Conservation (phyloP, 2,797 vertebrate species). For the Falco rusticolus region DNA sequence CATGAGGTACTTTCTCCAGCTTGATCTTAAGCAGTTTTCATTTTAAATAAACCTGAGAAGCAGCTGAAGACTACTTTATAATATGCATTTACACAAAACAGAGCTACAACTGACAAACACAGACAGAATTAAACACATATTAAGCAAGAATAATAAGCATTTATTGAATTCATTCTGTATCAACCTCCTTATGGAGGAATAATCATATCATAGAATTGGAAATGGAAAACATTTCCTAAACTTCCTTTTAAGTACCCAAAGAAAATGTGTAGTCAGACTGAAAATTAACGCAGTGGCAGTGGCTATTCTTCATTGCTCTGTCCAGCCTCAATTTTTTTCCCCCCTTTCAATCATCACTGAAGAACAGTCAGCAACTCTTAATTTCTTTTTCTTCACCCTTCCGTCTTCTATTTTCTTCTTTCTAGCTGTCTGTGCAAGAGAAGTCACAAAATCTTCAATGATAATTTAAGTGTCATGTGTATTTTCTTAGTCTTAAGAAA, state of each 20-base stretch:
- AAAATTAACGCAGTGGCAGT: neutral
- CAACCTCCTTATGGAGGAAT: neutral
- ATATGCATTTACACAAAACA: neutral
- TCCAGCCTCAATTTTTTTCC: neutral
- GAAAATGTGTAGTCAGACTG: neutral
- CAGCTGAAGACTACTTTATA: neutral
- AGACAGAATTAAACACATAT: neutral
- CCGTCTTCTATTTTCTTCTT: neutral
- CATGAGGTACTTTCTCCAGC: neutral
- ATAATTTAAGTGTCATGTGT: neutral
- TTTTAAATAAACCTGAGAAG: neutral
- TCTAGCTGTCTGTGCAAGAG: neutral
- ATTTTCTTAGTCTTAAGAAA: neutral
- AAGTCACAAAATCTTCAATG: neutral
- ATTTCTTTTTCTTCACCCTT: neutral
- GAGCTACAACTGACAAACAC: neutral
- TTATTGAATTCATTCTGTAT: neutral
- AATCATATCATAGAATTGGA: neutral
- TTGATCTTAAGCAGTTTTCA: neutral
- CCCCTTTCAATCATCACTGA: neutral
- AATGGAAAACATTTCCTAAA: neutral
- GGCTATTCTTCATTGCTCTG: neutral
- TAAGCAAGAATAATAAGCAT: neutral
- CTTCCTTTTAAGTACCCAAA: neutral
- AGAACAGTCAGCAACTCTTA: neutral